Percentiles rank a stretch among this genome's conserved stretches.
Conservation (phyloP, 2,113 vertebrate genomes). For the Passer montanus region DNA sequence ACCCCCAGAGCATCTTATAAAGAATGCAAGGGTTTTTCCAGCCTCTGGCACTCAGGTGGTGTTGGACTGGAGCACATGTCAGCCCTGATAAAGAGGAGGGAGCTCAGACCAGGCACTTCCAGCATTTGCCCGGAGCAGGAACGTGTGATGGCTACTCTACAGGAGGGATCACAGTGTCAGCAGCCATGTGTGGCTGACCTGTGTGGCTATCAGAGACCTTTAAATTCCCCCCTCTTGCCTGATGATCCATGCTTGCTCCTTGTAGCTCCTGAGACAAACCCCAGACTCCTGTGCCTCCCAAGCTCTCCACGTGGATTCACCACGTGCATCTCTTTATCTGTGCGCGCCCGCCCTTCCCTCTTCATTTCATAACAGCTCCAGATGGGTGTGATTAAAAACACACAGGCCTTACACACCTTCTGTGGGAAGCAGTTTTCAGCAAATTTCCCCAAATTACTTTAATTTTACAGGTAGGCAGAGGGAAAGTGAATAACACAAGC, state of each 20-base stretch:
- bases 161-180: background rate
- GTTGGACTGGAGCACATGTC: background rate
- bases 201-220: background rate
- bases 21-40: conserved; percentile 16
- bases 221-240: background rate
- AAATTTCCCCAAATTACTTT: background rate
- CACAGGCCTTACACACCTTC: background rate
- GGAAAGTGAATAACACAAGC: background rate
- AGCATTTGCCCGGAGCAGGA: rapidly evolving
- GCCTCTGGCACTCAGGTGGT: background rate
- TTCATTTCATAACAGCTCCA: conserved; percentile 17
- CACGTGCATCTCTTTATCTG: background rate
- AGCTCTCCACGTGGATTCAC: background rate
- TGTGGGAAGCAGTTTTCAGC: conserved; percentile 7
- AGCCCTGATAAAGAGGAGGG: background rate
- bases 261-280: background rate
- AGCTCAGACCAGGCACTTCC: background rate
- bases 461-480: conserved; percentile 23
- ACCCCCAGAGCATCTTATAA: background rate
- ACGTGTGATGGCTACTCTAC: background rate
- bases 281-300: background rate
- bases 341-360: rapidly evolving
- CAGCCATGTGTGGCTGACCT: background rate
- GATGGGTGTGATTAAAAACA: background rate
- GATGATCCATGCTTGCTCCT: background rate